Evolutionary conservation across 2,113 vertebrate genomes (phyloP).

Genomic region (Papio anubis): DNA sequence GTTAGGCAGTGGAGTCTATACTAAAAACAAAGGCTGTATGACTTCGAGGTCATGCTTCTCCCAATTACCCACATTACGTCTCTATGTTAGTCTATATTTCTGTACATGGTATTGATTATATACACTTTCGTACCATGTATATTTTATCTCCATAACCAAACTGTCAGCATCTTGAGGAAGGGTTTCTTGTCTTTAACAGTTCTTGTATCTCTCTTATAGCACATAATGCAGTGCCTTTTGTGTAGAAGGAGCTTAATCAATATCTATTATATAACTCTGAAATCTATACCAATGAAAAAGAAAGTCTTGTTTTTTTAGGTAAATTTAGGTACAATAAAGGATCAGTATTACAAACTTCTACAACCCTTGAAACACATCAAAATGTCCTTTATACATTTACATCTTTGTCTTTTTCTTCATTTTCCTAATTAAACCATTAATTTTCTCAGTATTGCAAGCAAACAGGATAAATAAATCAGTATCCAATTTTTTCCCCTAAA

Average conservation of each 20-base stretch:
- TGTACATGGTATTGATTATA: neutral
- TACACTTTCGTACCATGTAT: neutral
- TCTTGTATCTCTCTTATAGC: neutral
- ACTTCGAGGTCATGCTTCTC: neutral
- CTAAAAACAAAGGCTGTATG: neutral
- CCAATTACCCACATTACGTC: neutral
- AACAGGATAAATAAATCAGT: constrained; percentile 16
- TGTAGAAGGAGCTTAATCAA: neutral
- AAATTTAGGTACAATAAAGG: constrained; percentile 39
- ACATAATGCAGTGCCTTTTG: neutral
- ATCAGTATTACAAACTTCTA: neutral
- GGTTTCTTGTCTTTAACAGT: neutral
- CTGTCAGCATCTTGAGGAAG: neutral
- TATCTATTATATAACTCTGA: neutral
- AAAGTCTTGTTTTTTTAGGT: constrained; percentile 40
- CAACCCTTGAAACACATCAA: neutral
- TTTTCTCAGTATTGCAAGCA: constrained; percentile 15
- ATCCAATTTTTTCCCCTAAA: constrained; percentile 19
- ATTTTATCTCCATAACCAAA: neutral
- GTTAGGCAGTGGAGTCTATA: neutral
- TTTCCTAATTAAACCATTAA: constrained; percentile 44
- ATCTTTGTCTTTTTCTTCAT: neutral
- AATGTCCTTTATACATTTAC: neutral
- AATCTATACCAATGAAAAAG: neutral
- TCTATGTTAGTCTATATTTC: neutral